phyloP scores from a whole-genome alignment of 1,140 invertebrate species.

The Hydropsyche tenuis region DNA sequence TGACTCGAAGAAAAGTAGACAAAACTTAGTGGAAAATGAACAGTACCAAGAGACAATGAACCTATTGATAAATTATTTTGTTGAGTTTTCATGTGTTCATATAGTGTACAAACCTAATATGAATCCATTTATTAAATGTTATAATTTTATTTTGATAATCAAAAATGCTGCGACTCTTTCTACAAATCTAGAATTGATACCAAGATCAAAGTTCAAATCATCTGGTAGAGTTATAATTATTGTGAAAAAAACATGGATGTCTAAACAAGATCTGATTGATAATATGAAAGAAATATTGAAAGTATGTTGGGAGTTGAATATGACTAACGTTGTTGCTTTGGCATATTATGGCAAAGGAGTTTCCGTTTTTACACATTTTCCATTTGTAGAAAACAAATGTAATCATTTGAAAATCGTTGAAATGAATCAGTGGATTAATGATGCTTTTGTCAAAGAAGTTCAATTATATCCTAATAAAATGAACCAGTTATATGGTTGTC shows the following conservation, averaged over 20 bases:
- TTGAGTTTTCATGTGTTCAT: conserved; percentile 26
- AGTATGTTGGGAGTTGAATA: conserved; percentile 38
- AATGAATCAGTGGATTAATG: conserved; percentile 40
- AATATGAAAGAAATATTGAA: conserved; percentile 36
- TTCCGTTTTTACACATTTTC: conserved; percentile 41
- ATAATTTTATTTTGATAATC: conserved; percentile 45
- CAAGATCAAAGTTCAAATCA: conserved; percentile 23
- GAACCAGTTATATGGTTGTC: conserved; percentile 32
- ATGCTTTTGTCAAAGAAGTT: conserved; percentile 22
- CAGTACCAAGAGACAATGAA: conserved; percentile 21
- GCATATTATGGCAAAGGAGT: background rate
- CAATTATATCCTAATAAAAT: conserved; percentile 40
- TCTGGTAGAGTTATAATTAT: conserved; percentile 41
- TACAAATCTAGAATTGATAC: conserved; percentile 38
- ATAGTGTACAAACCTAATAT: conserved; percentile 5
- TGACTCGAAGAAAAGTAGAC: conserved; percentile 13
- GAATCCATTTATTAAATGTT: background rate
- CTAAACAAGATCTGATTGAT: background rate
- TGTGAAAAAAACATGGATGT: conserved; percentile 23
- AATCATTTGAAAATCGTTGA: conserved; percentile 22
- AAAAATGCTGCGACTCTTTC: conserved; percentile 21
- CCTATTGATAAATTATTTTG: conserved; percentile 27
- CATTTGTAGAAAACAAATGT: conserved; percentile 33
- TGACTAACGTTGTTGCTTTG: conserved; percentile 38
- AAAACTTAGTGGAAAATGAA: background rate